phyloP scores from a whole-genome alignment of 2,888 invertebrate species.

The Pegoplata infirma region DNA sequence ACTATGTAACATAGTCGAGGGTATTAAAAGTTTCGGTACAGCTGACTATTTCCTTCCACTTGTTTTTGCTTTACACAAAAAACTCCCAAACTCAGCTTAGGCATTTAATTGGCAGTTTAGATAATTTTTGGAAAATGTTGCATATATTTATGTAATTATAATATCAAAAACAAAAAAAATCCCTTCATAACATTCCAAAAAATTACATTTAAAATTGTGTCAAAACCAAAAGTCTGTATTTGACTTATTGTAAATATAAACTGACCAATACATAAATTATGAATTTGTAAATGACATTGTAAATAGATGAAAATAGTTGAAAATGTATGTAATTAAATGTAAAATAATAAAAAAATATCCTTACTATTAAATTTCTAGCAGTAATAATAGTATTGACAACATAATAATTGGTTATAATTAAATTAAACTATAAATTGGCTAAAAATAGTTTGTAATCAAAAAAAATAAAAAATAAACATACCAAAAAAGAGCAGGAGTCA shows the following conservation, averaged over 20 bases:
- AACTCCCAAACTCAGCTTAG: too few relatives aligned
- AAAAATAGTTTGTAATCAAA: conserved; percentile 62
- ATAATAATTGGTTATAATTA: conserved; percentile 55
- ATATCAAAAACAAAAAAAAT: conserved; percentile 1
- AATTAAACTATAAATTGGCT: conserved; percentile 71
- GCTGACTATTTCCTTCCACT: too few relatives aligned
- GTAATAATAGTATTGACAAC: conserved; percentile 53
- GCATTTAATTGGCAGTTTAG: too few relatives aligned
- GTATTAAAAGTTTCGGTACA: too few relatives aligned
- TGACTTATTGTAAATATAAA: conserved; percentile 48
- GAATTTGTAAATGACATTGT: conserved; percentile 27
- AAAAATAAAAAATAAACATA: conserved; percentile 44
- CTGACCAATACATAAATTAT: conserved; percentile 50
- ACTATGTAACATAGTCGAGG: too few relatives aligned
- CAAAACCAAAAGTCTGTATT: conserved; percentile 36
- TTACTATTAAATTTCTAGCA: conserved; percentile 65
- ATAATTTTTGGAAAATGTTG: not conserved
- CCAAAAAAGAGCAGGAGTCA: conserved; percentile 77
- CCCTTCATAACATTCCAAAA: conserved; percentile 46
- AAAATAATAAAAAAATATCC: conserved; percentile 39
- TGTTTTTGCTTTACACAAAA: too few relatives aligned
- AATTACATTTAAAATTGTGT: conserved; percentile 38
- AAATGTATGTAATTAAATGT: conserved; percentile 45
- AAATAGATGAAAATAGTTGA: conserved; percentile 4
- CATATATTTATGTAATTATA: not conserved